These are phyloP conservation scores for Liolophura sinensis DNA, from an alignment of 1,140 invertebrate genomes.

Conservation along the genomic window DNA sequence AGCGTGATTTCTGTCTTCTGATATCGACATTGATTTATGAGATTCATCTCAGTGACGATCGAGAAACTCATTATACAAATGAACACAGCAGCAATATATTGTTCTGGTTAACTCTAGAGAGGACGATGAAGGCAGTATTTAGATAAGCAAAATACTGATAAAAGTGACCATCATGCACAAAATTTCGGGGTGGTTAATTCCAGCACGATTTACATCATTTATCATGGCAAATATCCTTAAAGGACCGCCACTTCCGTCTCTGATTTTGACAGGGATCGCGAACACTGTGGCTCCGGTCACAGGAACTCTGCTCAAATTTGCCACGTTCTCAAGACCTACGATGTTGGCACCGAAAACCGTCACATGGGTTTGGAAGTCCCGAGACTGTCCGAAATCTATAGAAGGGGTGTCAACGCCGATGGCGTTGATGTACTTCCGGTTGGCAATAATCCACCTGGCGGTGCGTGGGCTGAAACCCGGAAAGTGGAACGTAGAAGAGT, in stretches of 20 bases:
- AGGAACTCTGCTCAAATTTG: constrained; percentile 25
- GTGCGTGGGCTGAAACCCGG: constrained; percentile 34
- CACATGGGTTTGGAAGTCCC: constrained; percentile 11
- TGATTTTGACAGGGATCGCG: constrained; percentile 18
- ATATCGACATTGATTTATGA: too few relatives aligned
- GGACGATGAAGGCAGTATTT: too few relatives aligned
- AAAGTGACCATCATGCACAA: too few relatives aligned
- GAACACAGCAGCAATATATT: too few relatives aligned
- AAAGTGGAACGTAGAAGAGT: constrained; percentile 32
- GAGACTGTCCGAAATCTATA: constrained; percentile 11
- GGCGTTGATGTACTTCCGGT: constrained; percentile 18
- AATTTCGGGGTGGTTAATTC: too few relatives aligned
- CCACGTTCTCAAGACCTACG: constrained; percentile 22
- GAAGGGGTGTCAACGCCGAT: constrained; percentile 18
- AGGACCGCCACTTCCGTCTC: constrained; percentile 22
- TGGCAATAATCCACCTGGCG: constrained; percentile 28
- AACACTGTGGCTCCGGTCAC: constrained; percentile 18
- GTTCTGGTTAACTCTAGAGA: too few relatives aligned
- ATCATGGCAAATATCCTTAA: constrained; percentile 23
- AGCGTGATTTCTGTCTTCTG: too few relatives aligned
- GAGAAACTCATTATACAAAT: too few relatives aligned
- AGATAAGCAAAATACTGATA: too few relatives aligned
- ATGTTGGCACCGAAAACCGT: constrained; percentile 13
- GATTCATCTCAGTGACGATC: too few relatives aligned
- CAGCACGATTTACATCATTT: constrained; percentile 12